Evolutionary conservation across 2,888 invertebrate species (phyloP).

Genomic region (Julus scanicus): DNA sequence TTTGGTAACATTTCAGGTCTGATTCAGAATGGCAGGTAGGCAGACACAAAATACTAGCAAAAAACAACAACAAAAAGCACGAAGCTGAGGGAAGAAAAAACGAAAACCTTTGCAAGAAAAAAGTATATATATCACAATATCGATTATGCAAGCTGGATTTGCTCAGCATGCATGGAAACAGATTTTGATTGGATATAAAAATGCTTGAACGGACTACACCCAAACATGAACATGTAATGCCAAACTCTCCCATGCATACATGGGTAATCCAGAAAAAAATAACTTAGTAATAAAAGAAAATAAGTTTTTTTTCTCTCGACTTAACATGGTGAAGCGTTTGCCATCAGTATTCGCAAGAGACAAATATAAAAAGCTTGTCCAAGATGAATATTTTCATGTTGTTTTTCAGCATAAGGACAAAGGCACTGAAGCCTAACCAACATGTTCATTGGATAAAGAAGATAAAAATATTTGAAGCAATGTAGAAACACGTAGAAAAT

Average conservation of each 20-base stretch:
- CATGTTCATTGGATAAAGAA: neutral
- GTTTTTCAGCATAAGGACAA: neutral
- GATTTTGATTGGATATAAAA: slow-evolving; percentile 33
- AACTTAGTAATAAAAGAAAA: neutral
- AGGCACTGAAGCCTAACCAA: slow-evolving; percentile 8
- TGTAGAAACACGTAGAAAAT: neutral
- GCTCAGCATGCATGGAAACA: slow-evolving; percentile 12
- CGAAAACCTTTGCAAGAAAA: slow-evolving; percentile 9
- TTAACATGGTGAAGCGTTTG: slow-evolving; percentile 12
- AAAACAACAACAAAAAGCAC: neutral
- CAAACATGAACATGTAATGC: neutral
- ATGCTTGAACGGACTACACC: slow-evolving; percentile 27
- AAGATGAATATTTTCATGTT: neutral
- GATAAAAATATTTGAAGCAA: neutral
- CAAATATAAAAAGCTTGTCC: neutral
- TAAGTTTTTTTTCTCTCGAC: neutral
- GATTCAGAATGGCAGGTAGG: neutral
- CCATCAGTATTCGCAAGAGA: neutral
- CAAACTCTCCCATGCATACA: neutral
- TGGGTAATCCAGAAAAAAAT: neutral
- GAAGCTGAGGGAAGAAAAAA: neutral
- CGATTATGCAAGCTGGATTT: slow-evolving; percentile 15
- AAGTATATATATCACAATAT: neutral
- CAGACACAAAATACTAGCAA: neutral
- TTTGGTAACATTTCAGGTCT: neutral